Evolutionary conservation across 1,140 invertebrate genomes (phyloP), one percentile per base, ranked within the genome.

Genomic region (Holotrichia oblita): DNA sequence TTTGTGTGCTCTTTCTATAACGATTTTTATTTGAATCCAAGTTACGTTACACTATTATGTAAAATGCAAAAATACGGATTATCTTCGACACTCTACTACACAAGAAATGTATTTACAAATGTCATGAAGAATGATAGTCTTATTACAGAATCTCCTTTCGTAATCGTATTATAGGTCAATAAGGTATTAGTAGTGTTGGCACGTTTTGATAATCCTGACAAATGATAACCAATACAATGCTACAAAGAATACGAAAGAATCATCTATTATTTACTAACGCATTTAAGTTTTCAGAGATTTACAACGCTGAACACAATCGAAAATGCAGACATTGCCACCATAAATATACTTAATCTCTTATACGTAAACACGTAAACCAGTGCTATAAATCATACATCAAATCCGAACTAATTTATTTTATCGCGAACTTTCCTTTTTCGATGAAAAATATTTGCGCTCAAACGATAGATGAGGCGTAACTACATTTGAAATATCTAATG

Each of bases 361-460:
- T 55, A n/a, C 14, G 48, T 55, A 55, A n/a, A n/a, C 48, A 6
- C 48, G 14, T 34, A 6, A 55, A 55, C 14, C 14, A 55, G 48
- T 17, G 3, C 14, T 17, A 55, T 55, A 55, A 55, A 55, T 55
- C 48, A 55, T 55, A 55, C 14, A 55, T 55, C 0, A 55, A 55
- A n/a, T 14, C 48, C 1, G 48, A 55, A 55, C 48, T 55, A 55
- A 55, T 55, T 55, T 55, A 55, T 55, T 55, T 55, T 55, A 55
- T 55, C 48, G 48, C 9, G 27, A 34, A 34, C 44, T 14, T 34
- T 14, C 14, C 14, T 55, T 55, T 55, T 55, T 55, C 14, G 14
- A 14, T 55, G 14, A 44, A n/a, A 44, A 2, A 55, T 55, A 55
- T 55, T 55, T 44, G 7, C 7, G 42, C 1, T 34, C 27, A 2